A percentile compares a stretch with the other conserved stretches of the same genome.
phyloP scores from a whole-genome alignment of 2,113 vertebrate genomes.

The Neolamprologus ventralis region DNA sequence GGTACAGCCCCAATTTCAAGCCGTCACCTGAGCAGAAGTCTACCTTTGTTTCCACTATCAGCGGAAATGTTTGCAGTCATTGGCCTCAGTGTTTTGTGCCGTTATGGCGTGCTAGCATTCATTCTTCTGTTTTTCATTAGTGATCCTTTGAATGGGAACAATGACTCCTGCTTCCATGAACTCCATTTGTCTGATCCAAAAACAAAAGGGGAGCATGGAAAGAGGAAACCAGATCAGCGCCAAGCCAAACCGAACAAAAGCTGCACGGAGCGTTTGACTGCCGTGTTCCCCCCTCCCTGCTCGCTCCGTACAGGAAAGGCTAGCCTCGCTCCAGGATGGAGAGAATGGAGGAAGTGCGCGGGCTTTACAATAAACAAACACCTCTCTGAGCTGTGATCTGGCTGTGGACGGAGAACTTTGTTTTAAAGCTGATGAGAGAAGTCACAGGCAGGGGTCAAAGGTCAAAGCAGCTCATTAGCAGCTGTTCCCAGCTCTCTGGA shows the following conservation, averaged over 20 bases:
- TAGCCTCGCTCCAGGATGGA: conserved; percentile 27
- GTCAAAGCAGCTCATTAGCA: background rate
- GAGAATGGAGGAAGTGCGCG: conserved; percentile 5
- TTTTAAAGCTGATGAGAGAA: background rate
- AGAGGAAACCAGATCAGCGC: conserved; percentile 47
- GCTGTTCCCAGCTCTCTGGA: background rate
- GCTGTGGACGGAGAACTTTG: background rate
- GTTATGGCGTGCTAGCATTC: background rate
- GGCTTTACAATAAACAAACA: conserved; percentile 37
- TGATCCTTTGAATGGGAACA: conserved; percentile 42
- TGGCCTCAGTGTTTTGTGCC: background rate
- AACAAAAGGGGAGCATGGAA: conserved; percentile 61
- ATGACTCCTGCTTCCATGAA: conserved; percentile 48
- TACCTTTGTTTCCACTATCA: background rate
- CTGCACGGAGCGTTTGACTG: background rate
- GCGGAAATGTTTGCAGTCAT: background rate
- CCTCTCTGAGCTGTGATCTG: background rate
- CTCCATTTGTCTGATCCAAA: conserved; percentile 9
- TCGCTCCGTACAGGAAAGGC: conserved; percentile 38
- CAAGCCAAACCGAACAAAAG: conserved; percentile 43
- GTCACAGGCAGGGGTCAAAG: background rate
- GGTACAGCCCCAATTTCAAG: background rate
- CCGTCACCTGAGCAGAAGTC: background rate
- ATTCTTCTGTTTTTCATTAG: conserved; percentile 12
- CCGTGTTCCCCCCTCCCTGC: background rate